Conservation (phyloP, 1,140 invertebrate species). For the Sogatella furcifera region DNA sequence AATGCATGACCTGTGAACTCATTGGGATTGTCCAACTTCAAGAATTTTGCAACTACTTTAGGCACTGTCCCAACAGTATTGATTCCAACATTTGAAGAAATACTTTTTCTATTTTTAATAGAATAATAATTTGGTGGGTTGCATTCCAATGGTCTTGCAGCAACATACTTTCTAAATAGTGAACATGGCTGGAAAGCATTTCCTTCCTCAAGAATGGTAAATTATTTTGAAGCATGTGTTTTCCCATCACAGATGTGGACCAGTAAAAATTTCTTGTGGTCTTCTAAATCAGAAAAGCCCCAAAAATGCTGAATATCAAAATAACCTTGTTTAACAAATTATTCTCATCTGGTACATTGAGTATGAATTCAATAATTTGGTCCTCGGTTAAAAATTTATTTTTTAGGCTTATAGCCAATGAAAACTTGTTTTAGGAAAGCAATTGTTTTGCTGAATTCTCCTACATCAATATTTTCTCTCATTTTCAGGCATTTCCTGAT, state of each 20-base stretch:
- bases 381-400: not conserved
- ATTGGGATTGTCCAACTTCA: not conserved
- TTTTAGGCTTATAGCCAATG: not conserved
- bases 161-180: too few relatives aligned
- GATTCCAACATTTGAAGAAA: not conserved
- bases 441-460: not conserved
- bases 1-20: not conserved
- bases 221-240: not conserved
- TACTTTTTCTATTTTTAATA: not conserved
- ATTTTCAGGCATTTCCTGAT: not conserved
- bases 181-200: too few relatives aligned
- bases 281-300: not conserved
- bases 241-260: not conserved
- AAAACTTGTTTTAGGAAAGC: not conserved
- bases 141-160: too few relatives aligned
- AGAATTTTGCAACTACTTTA: not conserved
- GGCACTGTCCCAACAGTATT: conserved; percentile 4
- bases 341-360: not conserved
- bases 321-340: not conserved
- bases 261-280: not conserved
- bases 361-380: not conserved
- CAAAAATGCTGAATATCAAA: not conserved
- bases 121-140: not conserved
- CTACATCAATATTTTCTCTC: not conserved
- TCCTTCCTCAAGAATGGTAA: not conserved